These are phyloP conservation scores for Lithophane socia DNA, from an alignment of 2,888 invertebrate species.

Conservation along the genomic window DNA sequence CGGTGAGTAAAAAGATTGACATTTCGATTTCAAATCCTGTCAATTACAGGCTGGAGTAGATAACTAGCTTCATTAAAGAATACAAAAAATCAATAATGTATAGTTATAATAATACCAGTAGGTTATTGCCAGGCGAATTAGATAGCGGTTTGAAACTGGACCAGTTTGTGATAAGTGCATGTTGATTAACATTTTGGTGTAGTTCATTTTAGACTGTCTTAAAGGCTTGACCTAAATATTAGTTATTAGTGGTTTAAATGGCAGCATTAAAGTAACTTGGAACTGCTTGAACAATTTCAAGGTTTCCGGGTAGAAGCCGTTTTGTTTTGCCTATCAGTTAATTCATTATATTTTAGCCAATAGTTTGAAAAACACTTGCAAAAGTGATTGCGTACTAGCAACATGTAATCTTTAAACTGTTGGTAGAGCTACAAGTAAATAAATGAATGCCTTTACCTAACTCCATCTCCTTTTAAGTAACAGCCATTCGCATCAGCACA, in stretches of 20 bases:
- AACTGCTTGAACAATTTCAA: conserved; percentile 44
- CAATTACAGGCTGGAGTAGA: conserved; percentile 54
- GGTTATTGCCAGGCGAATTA: conserved; percentile 58
- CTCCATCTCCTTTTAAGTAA: neutral
- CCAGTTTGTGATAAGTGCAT: conserved; percentile 62
- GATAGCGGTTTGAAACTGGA: conserved; percentile 60
- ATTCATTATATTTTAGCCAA: conserved; percentile 1
- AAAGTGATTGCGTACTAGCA: neutral
- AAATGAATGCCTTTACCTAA: neutral
- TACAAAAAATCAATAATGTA: conserved; percentile 58
- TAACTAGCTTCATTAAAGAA: conserved; percentile 52
- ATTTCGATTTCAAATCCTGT: conserved; percentile 55
- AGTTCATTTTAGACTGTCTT: conserved; percentile 62
- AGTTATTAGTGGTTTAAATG: conserved; percentile 57
- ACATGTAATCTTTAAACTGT: neutral
- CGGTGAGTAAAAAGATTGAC: conserved; percentile 40
- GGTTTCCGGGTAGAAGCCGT: conserved; percentile 29
- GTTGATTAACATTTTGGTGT: conserved; percentile 65
- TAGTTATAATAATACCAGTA: conserved; percentile 50
- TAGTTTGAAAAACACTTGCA: neutral
- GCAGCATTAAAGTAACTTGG: conserved; percentile 40
- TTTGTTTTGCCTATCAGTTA: conserved; percentile 11
- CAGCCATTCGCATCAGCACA: conserved; percentile 17
- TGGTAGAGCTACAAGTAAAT: neutral
- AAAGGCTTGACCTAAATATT: conserved; percentile 62